Conservation (phyloP, 2,113 vertebrate genomes). For the Conger conger region DNA sequence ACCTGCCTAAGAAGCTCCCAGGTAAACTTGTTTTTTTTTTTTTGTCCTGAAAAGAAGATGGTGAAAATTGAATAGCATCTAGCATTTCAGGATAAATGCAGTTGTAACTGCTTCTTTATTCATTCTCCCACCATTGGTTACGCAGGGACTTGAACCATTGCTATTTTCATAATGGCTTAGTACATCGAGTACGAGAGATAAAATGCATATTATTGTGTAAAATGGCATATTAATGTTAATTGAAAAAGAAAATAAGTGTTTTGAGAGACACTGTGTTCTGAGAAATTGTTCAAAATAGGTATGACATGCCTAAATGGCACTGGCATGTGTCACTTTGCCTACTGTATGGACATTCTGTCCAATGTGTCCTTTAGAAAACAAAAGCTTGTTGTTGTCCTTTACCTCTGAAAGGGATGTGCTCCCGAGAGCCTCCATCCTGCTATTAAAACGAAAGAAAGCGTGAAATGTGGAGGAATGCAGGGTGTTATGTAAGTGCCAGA, state of each 20-base stretch:
- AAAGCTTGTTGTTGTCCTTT: background rate
- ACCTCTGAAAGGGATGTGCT: background rate
- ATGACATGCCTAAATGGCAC: background rate
- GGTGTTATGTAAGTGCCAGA: conserved; percentile 25
- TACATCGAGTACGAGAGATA: no score
- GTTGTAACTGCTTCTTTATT: background rate
- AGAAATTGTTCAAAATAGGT: background rate
- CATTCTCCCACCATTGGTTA: background rate
- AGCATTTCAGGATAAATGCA: background rate
- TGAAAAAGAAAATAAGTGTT: background rate
- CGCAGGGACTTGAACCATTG: background rate
- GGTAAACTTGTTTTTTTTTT: conserved; percentile 51
- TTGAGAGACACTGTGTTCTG: background rate
- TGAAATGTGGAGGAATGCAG: conserved; percentile 24
- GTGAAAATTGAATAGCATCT: background rate
- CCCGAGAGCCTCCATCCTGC: background rate
- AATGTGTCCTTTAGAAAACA: background rate
- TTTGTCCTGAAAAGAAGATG: background rate
- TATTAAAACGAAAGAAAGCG: conserved; percentile 33
- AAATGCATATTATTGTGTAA: no score
- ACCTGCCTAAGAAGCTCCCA: conserved; percentile 63
- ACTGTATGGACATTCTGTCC: background rate
- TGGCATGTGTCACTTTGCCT: background rate
- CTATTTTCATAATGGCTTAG: no score
- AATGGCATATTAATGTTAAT: background rate